Conservation (phyloP, 1,140 invertebrate species). For the Heliconius hermathena region DNA sequence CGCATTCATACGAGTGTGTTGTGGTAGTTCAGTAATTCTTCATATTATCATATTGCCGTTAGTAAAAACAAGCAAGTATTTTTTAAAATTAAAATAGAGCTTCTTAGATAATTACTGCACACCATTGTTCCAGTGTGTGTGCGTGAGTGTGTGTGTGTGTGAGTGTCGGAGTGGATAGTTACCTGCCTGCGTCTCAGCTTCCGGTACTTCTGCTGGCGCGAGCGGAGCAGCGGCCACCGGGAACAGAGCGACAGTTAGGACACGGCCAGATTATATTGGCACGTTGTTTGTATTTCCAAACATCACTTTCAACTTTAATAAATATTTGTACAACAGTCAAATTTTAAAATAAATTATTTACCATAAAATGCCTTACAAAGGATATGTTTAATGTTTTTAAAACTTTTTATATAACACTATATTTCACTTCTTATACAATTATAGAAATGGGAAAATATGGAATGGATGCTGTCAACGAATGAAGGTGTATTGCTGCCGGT, state of each 20-base stretch:
- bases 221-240: constrained; percentile 9
- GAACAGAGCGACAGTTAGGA: constrained; percentile 43
- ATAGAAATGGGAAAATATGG: no score
- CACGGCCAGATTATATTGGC: no score
- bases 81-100: neutral
- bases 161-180: constrained; percentile 75
- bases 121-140: neutral
- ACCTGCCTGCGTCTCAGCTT: constrained; percentile 94
- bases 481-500: no score
- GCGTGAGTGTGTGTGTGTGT: neutral
- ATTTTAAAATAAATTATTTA: no score
- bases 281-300: no score
- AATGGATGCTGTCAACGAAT: no score
- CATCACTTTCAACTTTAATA: no score
- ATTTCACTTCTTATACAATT: no score
- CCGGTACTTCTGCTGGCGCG: constrained; percentile 90
- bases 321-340: no score
- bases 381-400: no score
- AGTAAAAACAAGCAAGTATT: neutral
- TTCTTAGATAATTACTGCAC: neutral
- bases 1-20: neutral
- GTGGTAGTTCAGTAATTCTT: neutral
- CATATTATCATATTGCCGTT: neutral
- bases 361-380: no score
- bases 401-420: no score